Percentiles rank a stretch among this genome's conserved stretches.
Evolutionary conservation across 23 tunicate species (phyloP).

Genomic region (Diplosoma virens): DNA sequence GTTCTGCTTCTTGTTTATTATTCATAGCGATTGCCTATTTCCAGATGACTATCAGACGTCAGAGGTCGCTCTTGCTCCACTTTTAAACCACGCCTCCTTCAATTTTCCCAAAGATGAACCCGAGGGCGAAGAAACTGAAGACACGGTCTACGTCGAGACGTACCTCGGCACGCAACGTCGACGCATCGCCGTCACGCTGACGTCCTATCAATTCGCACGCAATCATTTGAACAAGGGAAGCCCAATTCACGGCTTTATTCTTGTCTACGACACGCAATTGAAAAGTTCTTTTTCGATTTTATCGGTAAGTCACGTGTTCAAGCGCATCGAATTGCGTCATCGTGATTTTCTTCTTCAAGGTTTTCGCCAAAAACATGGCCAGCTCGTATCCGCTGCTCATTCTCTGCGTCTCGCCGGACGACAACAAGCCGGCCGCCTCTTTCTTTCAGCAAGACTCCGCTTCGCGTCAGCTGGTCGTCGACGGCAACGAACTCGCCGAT

Average conservation of each 20-base stretch:
- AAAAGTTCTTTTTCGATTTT: conserved; percentile 64
- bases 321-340: neutral
- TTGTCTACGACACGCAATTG: conserved; percentile 57
- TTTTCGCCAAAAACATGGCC: conserved; percentile 80
- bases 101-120: conserved; percentile 13
- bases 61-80: conserved; percentile 76
- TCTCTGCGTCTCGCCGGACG: conserved; percentile 71
- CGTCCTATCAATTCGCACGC: conserved; percentile 84
- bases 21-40: too few relatives aligned
- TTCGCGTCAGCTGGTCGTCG: conserved; percentile 50
- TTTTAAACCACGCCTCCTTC: conserved; percentile 78
- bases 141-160: conserved; percentile 56
- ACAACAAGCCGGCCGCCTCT: conserved; percentile 48
- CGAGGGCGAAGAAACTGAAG: conserved; percentile 61
- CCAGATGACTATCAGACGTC: conserved; percentile 65
- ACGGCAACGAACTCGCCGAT: conserved; percentile 83
- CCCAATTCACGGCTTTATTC: conserved; percentile 80
- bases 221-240: conserved; percentile 59
- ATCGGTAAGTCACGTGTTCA: conserved; percentile 50
- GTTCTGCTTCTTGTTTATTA: too few relatives aligned
- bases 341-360: conserved; percentile 33
- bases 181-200: conserved; percentile 62
- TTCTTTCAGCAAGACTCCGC: conserved; percentile 69
- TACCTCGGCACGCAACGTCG: conserved; percentile 69
- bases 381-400: conserved; percentile 76